Base-by-base conservation (phyloP, 2,888 invertebrate genomes). In the Drosophila villosipedis region DNA sequence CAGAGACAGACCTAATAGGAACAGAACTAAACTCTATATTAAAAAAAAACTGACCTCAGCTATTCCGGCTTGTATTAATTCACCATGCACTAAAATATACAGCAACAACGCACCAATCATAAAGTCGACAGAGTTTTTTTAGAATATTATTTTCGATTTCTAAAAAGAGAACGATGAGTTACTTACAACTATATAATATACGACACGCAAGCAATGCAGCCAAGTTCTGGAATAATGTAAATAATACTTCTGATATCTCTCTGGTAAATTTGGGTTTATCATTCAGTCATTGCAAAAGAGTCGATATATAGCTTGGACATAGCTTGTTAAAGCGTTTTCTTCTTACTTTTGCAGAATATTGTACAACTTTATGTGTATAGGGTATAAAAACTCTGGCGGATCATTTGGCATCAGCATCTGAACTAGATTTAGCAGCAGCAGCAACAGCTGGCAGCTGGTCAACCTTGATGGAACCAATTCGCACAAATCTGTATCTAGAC, bases 11-110 rank as follows among this genome's bases (percentile, higher is more conserved):
- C 1, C 55, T 47, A 76, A 80, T 80, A 54, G 63, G 39, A 66
- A 55, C 49, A 65, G 58, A 76, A 76, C 68, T 72, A 73, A 83
- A 76, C 72, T 76, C 53, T 68, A 71, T 39, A 64, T 41, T 53
- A 31, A 50, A 33, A 28, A 69, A 60, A 63, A 78, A 39, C 28
- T 80, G 81, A 82, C 81, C 81, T 78, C 68, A 71, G 30, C 80
- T 67, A 78, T 87, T 85, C 90, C 84, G 90, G 61, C 73, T 71
- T 73, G 65, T 69, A 87, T 74, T 77, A 75, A 75, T 71, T 60
- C 52, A 63, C 43, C 79, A 81, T 86, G 41, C 68, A 41, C 22
- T 22, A 52, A 54, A 68, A 35, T 35, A 16, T 16, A 55, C 41
- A 73, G 43, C 25, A 64, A 64, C 43, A 66, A 59, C 41, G 53